A percentile compares a stretch with the other conserved stretches of the same genome.
phyloP scores from a whole-genome alignment of 2,797 vertebrate genomes.

The Premnoplex brunnescens region DNA sequence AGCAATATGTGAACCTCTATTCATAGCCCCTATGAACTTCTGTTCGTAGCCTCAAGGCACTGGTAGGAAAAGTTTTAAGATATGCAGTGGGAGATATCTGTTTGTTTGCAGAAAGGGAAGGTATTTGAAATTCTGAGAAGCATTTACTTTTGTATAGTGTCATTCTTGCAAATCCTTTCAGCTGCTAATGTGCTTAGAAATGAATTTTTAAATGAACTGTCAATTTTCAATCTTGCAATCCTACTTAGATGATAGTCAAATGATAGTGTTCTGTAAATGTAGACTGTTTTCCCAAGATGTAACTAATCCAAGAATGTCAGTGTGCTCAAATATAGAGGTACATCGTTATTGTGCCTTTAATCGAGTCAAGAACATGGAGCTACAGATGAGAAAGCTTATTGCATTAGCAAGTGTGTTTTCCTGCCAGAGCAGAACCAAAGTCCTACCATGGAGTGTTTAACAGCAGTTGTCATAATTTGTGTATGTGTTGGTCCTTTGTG shows the following conservation, averaged over 20 bases:
- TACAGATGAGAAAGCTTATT: background rate
- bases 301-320: background rate
- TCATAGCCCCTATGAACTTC: background rate
- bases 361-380: background rate
- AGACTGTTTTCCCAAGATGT: background rate
- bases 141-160: slow-evolving; percentile 14
- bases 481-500: background rate
- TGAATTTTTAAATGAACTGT: slow-evolving; percentile 37
- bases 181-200: slow-evolving; percentile 31
- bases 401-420: background rate
- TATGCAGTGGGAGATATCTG: background rate
- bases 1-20: background rate
- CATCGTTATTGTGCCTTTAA: background rate
- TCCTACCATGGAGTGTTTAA: background rate
- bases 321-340: background rate
- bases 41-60: background rate
- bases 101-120: background rate
- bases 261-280: background rate
- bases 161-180: slow-evolving; percentile 26
- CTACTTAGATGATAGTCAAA: background rate
- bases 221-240: slow-evolving; percentile 18
- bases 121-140: slow-evolving; percentile 17
- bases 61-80: background rate
- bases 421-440: background rate
- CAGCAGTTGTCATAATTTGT: background rate